phyloP scores from a whole-genome alignment of 2,888 invertebrate genomes.

The Gasteruption jaculator region DNA sequence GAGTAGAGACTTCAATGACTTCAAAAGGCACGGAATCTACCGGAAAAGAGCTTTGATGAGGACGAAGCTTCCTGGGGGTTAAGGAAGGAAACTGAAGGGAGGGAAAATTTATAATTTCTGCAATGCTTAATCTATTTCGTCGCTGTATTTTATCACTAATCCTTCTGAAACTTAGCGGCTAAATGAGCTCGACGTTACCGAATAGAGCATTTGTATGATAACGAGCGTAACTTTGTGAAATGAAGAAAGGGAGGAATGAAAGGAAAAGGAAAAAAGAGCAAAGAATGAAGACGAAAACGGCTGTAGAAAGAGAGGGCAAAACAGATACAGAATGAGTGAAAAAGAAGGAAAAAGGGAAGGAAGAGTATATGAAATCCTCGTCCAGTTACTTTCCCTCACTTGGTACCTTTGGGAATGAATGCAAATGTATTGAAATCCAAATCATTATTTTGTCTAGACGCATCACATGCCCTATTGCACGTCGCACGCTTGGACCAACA shows the following conservation, averaged over 20 bases:
- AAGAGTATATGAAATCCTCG: constrained; percentile 13
- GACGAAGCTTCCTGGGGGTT: too few relatives aligned
- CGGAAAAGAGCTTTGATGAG: too few relatives aligned
- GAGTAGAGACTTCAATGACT: too few relatives aligned
- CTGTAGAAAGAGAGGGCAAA: too few relatives aligned
- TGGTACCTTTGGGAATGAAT: constrained; percentile 6
- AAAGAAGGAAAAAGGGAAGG: constrained; percentile 9
- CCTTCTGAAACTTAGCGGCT: too few relatives aligned
- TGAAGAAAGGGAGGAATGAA: constrained; percentile 17
- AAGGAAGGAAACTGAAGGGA: too few relatives aligned
- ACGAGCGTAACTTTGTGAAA: constrained; percentile 37
- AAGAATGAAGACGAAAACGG: constrained; percentile 1
- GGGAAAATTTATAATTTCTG: too few relatives aligned
- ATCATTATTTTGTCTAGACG: constrained; percentile 51
- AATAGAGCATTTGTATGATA: constrained; percentile 41
- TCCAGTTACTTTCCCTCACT: constrained; percentile 6
- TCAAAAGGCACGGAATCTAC: too few relatives aligned
- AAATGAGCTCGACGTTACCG: constrained; percentile 28
- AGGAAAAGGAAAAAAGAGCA: constrained; percentile 4
- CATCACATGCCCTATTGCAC: constrained; percentile 44
- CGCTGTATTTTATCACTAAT: too few relatives aligned
- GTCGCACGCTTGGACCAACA: constrained; percentile 17
- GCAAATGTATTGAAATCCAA: constrained; percentile 48
- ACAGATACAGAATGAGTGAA: not conserved
- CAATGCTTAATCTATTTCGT: too few relatives aligned